These are phyloP conservation scores for Megaptera novaeangliae DNA, from an alignment of 2,113 vertebrate genomes.

Conservation along the genomic window DNA sequence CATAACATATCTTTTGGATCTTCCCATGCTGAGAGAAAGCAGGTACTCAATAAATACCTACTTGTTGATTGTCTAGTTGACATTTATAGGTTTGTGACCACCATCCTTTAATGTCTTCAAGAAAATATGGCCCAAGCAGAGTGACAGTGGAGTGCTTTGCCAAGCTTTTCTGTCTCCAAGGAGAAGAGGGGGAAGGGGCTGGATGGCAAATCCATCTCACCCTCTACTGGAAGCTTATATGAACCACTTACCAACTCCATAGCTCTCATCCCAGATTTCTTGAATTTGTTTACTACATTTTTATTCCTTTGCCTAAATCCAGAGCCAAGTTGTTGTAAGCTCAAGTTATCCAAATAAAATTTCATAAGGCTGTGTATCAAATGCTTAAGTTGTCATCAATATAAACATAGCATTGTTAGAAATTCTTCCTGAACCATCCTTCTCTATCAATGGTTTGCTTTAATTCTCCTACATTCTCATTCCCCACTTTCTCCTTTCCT, in stretches of 20 bases:
- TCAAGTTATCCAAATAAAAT: conserved; percentile 55
- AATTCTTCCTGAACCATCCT: not conserved
- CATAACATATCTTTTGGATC: not conserved
- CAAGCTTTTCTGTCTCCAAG: not conserved
- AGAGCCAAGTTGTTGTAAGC: conserved; percentile 47
- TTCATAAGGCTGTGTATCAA: conserved; percentile 49
- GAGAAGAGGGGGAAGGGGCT: not conserved
- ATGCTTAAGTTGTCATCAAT: conserved; percentile 22
- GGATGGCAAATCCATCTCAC: not conserved
- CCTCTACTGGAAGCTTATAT: not conserved
- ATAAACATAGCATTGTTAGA: not conserved
- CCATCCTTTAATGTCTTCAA: conserved; percentile 39
- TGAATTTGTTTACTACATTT: conserved; percentile 47
- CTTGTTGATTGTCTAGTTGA: conserved; percentile 26
- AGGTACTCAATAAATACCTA: conserved; percentile 28
- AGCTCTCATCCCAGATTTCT: conserved; percentile 22
- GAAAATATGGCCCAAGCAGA: conserved; percentile 24
- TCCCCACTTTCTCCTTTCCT: not conserved
- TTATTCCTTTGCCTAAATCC: conserved; percentile 37
- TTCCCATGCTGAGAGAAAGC: not conserved
- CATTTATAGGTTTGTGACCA: conserved; percentile 42
- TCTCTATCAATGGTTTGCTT: not conserved
- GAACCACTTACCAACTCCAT: not conserved
- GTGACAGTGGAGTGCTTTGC: not conserved
- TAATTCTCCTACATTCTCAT: not conserved